Evolutionary conservation across 2,888 invertebrate genomes (phyloP).

Genomic region (Drosophila sordidapex): DNA sequence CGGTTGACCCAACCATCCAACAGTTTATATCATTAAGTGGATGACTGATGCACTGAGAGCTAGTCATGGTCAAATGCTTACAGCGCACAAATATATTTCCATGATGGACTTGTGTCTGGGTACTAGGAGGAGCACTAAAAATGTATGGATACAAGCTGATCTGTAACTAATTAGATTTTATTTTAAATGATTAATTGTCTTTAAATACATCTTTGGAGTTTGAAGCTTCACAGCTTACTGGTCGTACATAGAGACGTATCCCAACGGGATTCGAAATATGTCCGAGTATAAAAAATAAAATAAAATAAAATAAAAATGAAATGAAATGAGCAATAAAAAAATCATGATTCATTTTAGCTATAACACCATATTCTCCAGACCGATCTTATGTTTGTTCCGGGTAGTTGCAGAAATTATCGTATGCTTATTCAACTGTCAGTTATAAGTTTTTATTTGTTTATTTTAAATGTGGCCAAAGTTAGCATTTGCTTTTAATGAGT

Average conservation of each 20-base stretch:
- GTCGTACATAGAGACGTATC: background rate
- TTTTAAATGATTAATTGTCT: background rate
- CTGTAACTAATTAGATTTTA: background rate
- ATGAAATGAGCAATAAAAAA: background rate
- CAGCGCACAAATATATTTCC: background rate
- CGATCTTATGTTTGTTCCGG: background rate
- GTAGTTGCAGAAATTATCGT: background rate
- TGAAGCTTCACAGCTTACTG: background rate
- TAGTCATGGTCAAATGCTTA: conserved; percentile 22
- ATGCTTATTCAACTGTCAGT: background rate
- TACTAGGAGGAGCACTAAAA: background rate
- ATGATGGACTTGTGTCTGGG: background rate
- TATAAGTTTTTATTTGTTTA: background rate
- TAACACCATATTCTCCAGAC: background rate
- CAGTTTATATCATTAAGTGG: conserved; percentile 16
- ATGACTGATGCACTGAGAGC: conserved; percentile 22
- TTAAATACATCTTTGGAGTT: background rate
- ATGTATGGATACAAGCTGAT: background rate
- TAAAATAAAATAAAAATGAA: too few relatives aligned
- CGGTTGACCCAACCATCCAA: conserved; percentile 41
- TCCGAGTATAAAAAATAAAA: background rate
- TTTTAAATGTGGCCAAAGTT: background rate
- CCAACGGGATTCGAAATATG: background rate
- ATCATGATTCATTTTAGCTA: background rate
- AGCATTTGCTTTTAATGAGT: background rate